Evolutionary conservation across 1,140 invertebrate genomes (phyloP).

Genomic region (Bicyclus anynana): DNA sequence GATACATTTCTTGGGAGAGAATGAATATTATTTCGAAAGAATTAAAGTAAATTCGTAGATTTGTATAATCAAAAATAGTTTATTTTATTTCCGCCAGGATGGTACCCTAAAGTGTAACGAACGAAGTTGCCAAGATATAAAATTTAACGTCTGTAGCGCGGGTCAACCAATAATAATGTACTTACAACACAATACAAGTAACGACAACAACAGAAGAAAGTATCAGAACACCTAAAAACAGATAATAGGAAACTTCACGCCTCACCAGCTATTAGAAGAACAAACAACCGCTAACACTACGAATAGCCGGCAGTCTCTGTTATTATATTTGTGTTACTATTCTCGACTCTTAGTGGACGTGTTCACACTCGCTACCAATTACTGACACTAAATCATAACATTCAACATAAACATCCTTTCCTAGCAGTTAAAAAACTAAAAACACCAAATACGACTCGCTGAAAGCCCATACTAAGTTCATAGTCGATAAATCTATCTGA

Average conservation of each 20-base stretch:
- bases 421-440: conserved; percentile 48
- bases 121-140: no score
- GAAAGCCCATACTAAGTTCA: conserved; percentile 66
- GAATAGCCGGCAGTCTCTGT: conserved; percentile 62
- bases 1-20: no score
- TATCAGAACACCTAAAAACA: not conserved
- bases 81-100: no score
- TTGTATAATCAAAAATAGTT: no score
- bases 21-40: no score
- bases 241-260: conserved; percentile 28
- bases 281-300: conserved; percentile 47
- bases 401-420: conserved; percentile 69
- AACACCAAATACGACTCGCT: conserved; percentile 64
- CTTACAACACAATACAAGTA: no score
- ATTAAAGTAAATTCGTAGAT: no score
- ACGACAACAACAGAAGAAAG: no score
- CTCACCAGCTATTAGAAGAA: conserved; percentile 42
- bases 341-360: conserved; percentile 62
- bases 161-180: no score
- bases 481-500: conserved; percentile 11
- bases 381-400: conserved; percentile 72
- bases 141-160: no score
- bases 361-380: conserved; percentile 72
- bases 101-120: no score
- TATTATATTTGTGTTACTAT: conserved; percentile 70